A percentile compares a stretch with the other conserved stretches of the same genome.
phyloP scores from a whole-genome alignment of 2,888 invertebrate species.

The Rambutsinella grinnellia region DNA sequence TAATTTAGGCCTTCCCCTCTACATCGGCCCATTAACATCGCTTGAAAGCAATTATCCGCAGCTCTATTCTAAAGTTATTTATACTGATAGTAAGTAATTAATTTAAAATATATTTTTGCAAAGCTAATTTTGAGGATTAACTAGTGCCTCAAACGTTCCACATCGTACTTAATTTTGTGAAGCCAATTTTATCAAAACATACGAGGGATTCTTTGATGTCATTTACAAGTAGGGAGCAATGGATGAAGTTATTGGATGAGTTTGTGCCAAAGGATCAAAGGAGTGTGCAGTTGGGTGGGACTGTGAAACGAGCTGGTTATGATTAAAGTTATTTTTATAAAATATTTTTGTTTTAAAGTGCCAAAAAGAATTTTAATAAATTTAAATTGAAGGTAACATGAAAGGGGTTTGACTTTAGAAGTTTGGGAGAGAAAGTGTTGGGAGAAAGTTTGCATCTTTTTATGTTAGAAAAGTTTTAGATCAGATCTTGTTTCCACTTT shows the following conservation, averaged over 20 bases:
- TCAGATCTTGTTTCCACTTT: too few relatives aligned
- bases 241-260: neutral
- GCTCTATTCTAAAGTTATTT: too few relatives aligned
- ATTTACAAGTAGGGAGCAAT: neutral
- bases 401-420: too few relatives aligned
- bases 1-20: neutral
- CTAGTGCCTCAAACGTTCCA: neutral
- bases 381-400: too few relatives aligned
- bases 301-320: too few relatives aligned
- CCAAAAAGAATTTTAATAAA: too few relatives aligned
- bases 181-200: neutral
- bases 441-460: too few relatives aligned
- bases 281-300: neutral
- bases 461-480: too few relatives aligned
- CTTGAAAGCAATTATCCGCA: neutral
- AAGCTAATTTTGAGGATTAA: neutral
- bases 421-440: too few relatives aligned
- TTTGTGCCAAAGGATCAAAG: neutral
- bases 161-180: neutral
- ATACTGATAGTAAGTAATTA: neutral
- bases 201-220: neutral
- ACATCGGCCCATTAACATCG: neutral
- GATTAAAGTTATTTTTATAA: too few relatives aligned
- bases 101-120: neutral
- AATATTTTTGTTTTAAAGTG: too few relatives aligned